Conservation (phyloP, 2,113 vertebrate species). For the Psophia crepitans region DNA sequence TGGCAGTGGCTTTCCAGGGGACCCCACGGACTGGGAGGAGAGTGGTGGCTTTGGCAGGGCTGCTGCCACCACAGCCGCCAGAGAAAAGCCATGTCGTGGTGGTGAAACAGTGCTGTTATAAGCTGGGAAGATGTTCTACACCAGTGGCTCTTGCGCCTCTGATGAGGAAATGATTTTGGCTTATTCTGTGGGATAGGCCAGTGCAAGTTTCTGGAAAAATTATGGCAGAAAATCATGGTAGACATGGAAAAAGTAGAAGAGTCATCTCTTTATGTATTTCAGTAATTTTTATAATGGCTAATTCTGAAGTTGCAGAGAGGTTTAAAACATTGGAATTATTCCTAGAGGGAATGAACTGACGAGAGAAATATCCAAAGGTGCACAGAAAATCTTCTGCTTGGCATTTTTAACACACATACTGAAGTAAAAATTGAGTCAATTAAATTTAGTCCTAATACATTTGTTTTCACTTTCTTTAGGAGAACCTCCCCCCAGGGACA, state of each 20-base stretch:
- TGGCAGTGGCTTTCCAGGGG: neutral
- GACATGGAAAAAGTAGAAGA: neutral
- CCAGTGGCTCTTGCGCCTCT: rapidly evolving
- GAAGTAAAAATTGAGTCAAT: neutral
- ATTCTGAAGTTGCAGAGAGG: neutral
- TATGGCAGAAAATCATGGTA: neutral
- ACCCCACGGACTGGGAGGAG: neutral
- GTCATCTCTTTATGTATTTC: neutral
- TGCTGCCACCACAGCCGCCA: neutral
- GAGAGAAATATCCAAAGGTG: neutral
- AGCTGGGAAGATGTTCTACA: neutral
- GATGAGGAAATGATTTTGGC: neutral
- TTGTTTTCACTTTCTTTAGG: conserved; percentile 49
- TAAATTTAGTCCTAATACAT: neutral
- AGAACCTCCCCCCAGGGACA: neutral
- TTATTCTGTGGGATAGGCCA: neutral
- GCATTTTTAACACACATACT: neutral
- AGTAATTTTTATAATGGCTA: neutral
- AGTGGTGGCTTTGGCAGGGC: rapidly evolving
- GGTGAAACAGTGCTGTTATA: neutral
- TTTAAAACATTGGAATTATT: neutral
- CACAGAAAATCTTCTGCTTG: neutral
- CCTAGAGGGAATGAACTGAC: neutral
- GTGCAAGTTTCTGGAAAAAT: neutral
- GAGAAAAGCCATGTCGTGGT: neutral